Evolutionary conservation across 2,888 invertebrate genomes (phyloP), one percentile per base, ranked within the genome.

Genomic region (Thecophora atra): DNA sequence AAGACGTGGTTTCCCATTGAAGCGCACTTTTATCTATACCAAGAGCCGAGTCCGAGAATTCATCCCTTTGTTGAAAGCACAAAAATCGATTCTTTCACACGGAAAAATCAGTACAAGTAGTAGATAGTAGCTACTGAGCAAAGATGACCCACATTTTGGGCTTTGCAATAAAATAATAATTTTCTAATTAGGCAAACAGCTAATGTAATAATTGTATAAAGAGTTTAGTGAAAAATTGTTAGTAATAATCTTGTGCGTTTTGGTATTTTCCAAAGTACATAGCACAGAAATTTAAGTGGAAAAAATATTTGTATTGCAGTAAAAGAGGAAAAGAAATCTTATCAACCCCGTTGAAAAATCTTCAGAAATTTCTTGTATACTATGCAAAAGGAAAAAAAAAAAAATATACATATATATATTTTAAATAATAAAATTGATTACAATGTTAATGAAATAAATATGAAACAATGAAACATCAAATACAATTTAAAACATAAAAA

Each of bases 141-240:
- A 84, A 73, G 81, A 82, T 83, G 83, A 83, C 83, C 84, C 83
- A 83, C 79, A 83, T 83, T 83, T 83, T 79, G 82, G 82, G 78
- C 74, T 84, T 84, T 84, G 83, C 83, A 84, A 79, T 81, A 79
- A 79, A 77, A 78, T 78, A 80, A 83, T 79, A 80, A 80, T 79
- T 79, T 82, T 80, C 80, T 80, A 78, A 77, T 78, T 80, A 78
- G 74, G 52, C 76, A 74, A 78, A 75, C 77, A 26, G 42, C 24
- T 21, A n/a, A n/a, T 70, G 62, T 44, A 60, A 28, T 52, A 63
- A 75, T 71, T 76, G 75, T 77, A 76, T 74, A 73, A 73, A 73
- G 77, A 77, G 78, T 75, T 74, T 77, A 80, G 80, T 79, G 78
- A 78, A 81, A 81, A 79, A 75, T 82, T 72, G 72, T 68, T 66